Conservation (phyloP, 2,797 vertebrate species). For the Chelon labrosus region DNA sequence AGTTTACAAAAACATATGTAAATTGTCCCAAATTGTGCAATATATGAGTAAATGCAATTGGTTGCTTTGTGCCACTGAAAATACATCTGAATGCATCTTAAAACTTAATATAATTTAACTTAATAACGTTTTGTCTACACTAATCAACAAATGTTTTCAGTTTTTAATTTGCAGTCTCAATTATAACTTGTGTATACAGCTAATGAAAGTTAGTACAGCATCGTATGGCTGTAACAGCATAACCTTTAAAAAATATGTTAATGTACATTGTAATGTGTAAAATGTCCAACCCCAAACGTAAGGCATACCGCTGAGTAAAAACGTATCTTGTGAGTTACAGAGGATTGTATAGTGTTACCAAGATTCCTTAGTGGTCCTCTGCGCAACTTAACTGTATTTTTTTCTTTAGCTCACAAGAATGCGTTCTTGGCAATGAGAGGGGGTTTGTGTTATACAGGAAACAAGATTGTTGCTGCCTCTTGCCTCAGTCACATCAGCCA, state of each 20-base stretch:
- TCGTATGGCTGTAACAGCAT: not conserved
- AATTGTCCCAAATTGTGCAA: not conserved
- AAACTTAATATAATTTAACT: not conserved
- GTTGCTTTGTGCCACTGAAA: not conserved
- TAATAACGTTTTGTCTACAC: not conserved
- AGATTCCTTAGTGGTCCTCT: conserved; percentile 6
- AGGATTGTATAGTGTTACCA: not conserved
- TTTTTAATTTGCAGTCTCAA: not conserved
- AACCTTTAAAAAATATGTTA: too few relatives aligned
- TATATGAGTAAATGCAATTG: not conserved
- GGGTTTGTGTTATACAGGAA: conserved; percentile 69
- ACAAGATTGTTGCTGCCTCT: conserved; percentile 70
- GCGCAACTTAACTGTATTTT: conserved; percentile 1
- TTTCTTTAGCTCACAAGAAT: conserved; percentile 16
- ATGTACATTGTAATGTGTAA: not conserved
- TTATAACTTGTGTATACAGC: not conserved
- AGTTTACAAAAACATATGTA: too few relatives aligned
- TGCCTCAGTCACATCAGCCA: conserved; percentile 78
- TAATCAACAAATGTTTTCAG: too few relatives aligned
- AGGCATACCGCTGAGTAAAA: not conserved
- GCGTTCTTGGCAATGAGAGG: conserved; percentile 25
- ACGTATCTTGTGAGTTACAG: not conserved
- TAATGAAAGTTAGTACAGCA: not conserved
- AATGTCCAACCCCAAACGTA: not conserved
- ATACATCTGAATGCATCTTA: not conserved